Percentiles rank a stretch among this genome's conserved stretches.
phyloP scores from a whole-genome alignment of 2,888 invertebrate genomes.

The Amitus sp. region DNA sequence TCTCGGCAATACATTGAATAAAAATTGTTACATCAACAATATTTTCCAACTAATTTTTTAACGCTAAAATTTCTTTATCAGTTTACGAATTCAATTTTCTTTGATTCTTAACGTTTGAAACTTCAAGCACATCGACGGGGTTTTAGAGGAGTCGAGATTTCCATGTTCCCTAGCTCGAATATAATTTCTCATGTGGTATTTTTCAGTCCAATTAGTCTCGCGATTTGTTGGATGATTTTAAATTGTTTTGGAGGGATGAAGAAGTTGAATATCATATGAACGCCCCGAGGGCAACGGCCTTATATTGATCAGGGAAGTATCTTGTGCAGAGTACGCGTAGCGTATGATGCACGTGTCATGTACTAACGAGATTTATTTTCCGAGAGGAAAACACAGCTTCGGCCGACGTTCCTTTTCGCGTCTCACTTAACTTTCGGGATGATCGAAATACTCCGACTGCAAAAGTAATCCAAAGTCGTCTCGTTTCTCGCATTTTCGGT shows the following conservation, averaged over 20 bases:
- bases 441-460: too few relatives aligned
- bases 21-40: too few relatives aligned
- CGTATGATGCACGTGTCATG: slow-evolving; percentile 1
- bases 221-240: background rate
- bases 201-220: background rate
- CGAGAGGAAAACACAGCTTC: background rate
- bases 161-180: background rate
- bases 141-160: too few relatives aligned
- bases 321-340: background rate
- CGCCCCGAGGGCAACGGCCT: slow-evolving; percentile 29
- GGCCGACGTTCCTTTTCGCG: background rate
- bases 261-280: background rate
- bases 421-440: too few relatives aligned
- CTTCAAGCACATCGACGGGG: too few relatives aligned
- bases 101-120: too few relatives aligned
- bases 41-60: too few relatives aligned
- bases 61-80: too few relatives aligned
- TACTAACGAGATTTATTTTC: slow-evolving; percentile 3
- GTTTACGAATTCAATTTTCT: too few relatives aligned
- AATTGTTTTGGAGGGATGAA: background rate
- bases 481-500: too few relatives aligned
- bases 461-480: too few relatives aligned
- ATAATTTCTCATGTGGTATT: background rate
- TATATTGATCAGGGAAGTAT: slow-evolving; percentile 46
- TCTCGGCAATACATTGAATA: too few relatives aligned